These are phyloP conservation scores for Chironomus riparius DNA, from an alignment of 2,888 invertebrate genomes.

Conservation along the genomic window DNA sequence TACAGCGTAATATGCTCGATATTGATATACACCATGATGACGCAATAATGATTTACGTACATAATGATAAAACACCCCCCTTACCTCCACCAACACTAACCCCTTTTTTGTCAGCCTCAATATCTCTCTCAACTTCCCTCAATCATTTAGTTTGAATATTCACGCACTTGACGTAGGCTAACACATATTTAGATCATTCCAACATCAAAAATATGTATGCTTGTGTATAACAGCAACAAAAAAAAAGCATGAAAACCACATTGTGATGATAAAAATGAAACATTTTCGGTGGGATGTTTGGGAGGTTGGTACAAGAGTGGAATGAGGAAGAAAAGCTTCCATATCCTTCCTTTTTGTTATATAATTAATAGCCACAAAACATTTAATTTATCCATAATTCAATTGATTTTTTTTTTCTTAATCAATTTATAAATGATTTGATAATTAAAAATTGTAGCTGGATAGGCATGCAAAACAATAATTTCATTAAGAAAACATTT, in stretches of 20 bases:
- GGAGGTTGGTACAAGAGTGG: neutral
- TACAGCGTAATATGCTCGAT: neutral
- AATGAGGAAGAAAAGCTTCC: neutral
- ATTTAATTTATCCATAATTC: neutral
- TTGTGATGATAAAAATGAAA: neutral
- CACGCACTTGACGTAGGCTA: neutral
- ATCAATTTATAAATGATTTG: neutral
- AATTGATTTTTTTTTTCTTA: neutral
- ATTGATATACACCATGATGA: neutral
- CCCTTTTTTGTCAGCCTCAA: too few species aligned
- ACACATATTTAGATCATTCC: neutral
- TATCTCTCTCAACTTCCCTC: neutral
- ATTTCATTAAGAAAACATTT: conserved; percentile 6
- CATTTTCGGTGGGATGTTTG: neutral
- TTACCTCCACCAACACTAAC: too few species aligned
- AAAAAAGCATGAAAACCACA: conserved; percentile 9
- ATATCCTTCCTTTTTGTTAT: neutral
- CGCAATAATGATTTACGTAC: neutral
- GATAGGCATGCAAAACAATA: neutral
- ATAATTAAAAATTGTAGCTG: neutral
- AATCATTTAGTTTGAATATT: neutral
- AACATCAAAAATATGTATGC: neutral
- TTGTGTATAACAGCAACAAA: neutral
- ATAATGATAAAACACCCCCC: too few species aligned
- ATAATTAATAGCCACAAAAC: neutral